Evolutionary conservation across 2,113 vertebrate species (phyloP).

Genomic region (Rhea americana): DNA sequence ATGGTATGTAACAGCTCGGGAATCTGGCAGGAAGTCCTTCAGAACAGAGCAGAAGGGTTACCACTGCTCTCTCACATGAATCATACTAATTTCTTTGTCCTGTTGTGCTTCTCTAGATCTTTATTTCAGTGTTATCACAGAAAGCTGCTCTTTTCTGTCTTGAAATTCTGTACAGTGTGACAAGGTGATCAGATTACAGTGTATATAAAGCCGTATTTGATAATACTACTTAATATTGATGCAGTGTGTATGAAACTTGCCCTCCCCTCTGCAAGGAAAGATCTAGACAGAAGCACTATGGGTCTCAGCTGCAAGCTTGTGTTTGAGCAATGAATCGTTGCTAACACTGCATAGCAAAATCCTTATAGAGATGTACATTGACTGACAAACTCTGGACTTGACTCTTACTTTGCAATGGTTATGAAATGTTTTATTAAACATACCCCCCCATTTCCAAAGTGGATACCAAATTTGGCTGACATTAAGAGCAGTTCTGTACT

Average conservation of each 20-base stretch:
- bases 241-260: background rate
- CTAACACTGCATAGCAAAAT: background rate
- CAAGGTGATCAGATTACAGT: background rate
- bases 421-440: background rate
- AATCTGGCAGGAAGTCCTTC: background rate
- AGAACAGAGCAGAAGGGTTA: background rate
- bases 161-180: background rate
- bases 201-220: background rate
- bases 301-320: background rate
- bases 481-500: background rate
- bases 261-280: background rate
- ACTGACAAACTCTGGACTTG: background rate
- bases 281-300: background rate
- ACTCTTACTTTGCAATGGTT: fast-evolving
- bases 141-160: background rate
- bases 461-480: background rate
- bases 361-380: fast-evolving
- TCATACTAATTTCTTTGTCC: background rate
- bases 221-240: background rate
- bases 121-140: background rate
- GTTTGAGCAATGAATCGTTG: background rate
- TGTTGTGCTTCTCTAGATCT: background rate
- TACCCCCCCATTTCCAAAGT: background rate
- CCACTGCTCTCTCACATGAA: background rate
- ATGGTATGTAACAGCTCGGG: background rate